Base-by-base conservation (phyloP, 23 tunicate species). In the Oikopleura vanhoeffeni region DNA sequence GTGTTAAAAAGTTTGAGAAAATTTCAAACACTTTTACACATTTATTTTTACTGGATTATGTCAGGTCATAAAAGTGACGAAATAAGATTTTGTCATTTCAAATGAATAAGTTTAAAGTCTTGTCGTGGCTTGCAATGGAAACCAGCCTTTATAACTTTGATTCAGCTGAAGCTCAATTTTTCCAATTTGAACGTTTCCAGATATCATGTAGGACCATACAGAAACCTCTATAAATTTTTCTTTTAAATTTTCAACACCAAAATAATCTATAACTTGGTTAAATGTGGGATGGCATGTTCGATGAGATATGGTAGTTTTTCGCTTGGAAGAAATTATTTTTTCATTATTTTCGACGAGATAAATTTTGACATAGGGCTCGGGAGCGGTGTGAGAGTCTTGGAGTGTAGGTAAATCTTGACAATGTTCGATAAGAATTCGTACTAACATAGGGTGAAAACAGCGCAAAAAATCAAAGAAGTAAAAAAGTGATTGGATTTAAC, bases 301-400 rank as follows among this genome's bases (percentile, higher is more conserved):
- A 40, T 89, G 40, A 18, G 91, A 91, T 13, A 94, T 91, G 64
- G 91, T 95, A 1, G 99, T 95, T 67, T 95, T 95, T 76, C 91
- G 58, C 76, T 95, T 95, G 0, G 96, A 88, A 30, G 84, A 41
- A 83, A 86, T 91, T 67, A 40, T 39, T 24, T 88, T 86, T 77
- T 95, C 91, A 2, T 38, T 38, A 32, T 30, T 32, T 30, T 95
- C 91, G 40, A 85, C 85, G 39, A 95, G 76, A 83, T 95, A 90
- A 0, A 91, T 91, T 67, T 95, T 95, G 39, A 95, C 99, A 82
- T 95, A 95, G 67, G 96, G 96, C 76, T 95, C 99, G 32, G 99
- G 99, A 84, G 89, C 92, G 4, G 87, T 76, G 40, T 49, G 64
- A 49, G 64, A 49, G 24, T 90, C 99, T 75, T 95, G 86, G 40